These are phyloP conservation scores for Phyllotis vaccarum DNA, from an alignment of 2,797 vertebrate genomes.

Conservation along the genomic window DNA sequence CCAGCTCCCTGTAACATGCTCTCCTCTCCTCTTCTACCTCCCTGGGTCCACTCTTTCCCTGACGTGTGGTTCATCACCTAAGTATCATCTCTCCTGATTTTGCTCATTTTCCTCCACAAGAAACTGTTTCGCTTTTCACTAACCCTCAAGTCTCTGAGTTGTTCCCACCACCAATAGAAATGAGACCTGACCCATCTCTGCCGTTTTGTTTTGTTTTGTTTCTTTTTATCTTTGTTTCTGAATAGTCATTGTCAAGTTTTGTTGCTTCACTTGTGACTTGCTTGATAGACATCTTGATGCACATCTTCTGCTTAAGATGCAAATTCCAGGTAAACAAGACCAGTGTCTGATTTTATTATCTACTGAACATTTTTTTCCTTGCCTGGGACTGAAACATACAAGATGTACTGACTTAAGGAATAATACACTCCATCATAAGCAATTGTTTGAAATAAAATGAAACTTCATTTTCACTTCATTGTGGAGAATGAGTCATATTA, in stretches of 20 bases:
- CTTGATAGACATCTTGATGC: background rate
- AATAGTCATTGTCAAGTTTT: background rate
- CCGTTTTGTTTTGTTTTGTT: no score
- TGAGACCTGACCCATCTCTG: background rate
- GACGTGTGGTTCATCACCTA: background rate
- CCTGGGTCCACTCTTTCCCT: background rate
- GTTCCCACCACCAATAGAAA: background rate
- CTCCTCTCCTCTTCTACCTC: background rate
- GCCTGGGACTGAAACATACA: background rate
- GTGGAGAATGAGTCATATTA: background rate
- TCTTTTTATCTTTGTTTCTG: background rate
- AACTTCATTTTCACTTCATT: background rate
- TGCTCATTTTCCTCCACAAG: background rate
- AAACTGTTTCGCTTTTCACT: no score
- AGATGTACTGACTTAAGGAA: background rate
- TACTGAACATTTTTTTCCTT: background rate
- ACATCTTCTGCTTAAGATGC: background rate
- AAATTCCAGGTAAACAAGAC: background rate
- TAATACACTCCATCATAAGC: background rate
- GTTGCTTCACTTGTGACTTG: background rate
- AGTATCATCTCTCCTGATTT: background rate
- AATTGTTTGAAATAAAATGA: conserved; percentile 15
- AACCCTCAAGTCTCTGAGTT: background rate
- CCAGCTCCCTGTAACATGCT: background rate
- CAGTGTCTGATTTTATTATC: background rate